These are phyloP conservation scores for Pseudomyrmex concolor DNA, from an alignment of 1,140 invertebrate genomes.

Conservation along the genomic window DNA sequence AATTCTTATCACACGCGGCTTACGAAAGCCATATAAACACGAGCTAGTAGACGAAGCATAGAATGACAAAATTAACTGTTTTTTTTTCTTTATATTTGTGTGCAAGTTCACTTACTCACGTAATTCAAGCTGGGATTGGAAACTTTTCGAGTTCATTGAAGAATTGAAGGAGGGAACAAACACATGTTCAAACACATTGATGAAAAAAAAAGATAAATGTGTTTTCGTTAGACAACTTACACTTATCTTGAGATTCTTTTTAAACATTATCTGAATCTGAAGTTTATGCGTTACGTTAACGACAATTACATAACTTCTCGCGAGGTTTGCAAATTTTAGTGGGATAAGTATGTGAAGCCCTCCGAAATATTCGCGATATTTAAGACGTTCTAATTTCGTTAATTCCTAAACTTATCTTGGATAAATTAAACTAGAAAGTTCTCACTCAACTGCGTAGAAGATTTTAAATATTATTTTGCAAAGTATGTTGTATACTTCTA, in stretches of 20 bases:
- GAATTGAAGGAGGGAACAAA: not conserved
- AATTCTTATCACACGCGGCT: not conserved
- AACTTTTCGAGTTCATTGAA: not conserved
- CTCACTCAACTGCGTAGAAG: not conserved
- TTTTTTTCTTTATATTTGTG: no score
- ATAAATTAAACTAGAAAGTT: not conserved
- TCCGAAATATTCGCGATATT: conserved; percentile 63
- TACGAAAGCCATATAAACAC: not conserved
- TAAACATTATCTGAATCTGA: no score
- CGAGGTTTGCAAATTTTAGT: conserved; percentile 38
- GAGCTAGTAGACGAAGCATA: no score
- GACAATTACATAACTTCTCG: conserved; percentile 37
- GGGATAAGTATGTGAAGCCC: not conserved
- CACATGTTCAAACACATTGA: not conserved
- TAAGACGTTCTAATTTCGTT: conserved; percentile 59
- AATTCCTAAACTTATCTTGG: conserved; percentile 36
- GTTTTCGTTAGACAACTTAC: no score
- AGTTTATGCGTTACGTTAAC: not conserved
- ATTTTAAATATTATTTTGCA: no score
- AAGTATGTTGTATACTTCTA: not conserved
- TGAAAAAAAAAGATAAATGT: not conserved
- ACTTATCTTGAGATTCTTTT: no score
- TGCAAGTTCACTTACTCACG: no score
- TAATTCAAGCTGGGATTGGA: no score
- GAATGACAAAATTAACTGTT: no score